Conservation (phyloP, 64 coral and sea anemone species). For the Pocillopora verrucosa region DNA sequence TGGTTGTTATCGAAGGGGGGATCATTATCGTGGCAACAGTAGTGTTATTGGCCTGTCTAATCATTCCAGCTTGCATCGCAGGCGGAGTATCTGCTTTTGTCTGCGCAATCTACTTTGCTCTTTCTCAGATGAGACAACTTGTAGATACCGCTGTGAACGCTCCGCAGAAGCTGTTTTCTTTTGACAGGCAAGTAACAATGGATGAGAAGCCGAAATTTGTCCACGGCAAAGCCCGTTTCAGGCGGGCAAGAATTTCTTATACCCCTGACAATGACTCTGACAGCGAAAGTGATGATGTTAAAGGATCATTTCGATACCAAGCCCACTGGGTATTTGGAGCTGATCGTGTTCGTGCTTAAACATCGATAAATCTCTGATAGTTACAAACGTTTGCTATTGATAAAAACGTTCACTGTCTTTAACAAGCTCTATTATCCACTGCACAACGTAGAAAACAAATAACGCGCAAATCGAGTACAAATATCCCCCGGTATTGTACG, state of each 20-base stretch:
- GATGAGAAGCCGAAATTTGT: background rate
- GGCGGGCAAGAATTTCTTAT: background rate
- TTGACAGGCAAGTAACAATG: no score
- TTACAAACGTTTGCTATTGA: no score
- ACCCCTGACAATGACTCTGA: background rate
- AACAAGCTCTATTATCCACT: no score
- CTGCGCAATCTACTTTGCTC: background rate
- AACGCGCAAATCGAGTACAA: no score
- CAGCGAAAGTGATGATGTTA: background rate
- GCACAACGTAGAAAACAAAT: no score
- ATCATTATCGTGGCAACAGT: slow-evolving; percentile 17
- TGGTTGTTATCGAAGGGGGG: background rate
- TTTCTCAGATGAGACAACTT: background rate
- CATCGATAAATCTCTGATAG: no score
- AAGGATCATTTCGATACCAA: background rate
- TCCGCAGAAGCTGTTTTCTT: background rate
- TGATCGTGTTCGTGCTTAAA: no score
- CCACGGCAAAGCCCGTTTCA: background rate
- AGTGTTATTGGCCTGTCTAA: background rate
- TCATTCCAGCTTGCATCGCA: slow-evolving; percentile 3
- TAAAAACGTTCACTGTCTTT: no score
- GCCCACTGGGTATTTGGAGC: no score
- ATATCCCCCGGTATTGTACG: no score
- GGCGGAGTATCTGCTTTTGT: slow-evolving; percentile 1
- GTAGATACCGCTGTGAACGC: background rate